These are phyloP conservation scores for Eurytoma californica DNA, from an alignment of 2,888 invertebrate genomes.

Conservation along the genomic window DNA sequence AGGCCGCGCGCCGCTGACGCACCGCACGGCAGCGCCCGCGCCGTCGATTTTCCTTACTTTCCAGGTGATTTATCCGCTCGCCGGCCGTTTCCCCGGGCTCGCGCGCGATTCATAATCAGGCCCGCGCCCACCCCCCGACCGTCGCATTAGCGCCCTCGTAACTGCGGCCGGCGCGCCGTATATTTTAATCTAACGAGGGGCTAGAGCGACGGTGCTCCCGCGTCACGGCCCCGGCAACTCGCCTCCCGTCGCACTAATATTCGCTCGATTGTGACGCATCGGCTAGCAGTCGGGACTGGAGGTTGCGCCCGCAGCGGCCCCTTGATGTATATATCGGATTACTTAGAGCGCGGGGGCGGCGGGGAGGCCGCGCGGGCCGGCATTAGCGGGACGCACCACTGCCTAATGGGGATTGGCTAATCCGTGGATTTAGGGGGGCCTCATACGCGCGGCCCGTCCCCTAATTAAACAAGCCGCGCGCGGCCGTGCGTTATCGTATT, in stretches of 20 bases:
- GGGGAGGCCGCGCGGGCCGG: slow-evolving; percentile 3
- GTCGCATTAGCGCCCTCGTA: slow-evolving; percentile 43
- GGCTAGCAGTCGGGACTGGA: not conserved
- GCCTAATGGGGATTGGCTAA: slow-evolving; percentile 50
- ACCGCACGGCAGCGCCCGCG: not conserved
- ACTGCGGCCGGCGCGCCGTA: slow-evolving; percentile 34
- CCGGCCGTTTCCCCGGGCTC: not conserved
- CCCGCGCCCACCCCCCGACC: not conserved
- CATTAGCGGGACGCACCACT: slow-evolving; percentile 14
- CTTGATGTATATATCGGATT: slow-evolving; percentile 48
- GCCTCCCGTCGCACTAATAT: slow-evolving; percentile 36
- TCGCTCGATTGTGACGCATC: slow-evolving; percentile 50
- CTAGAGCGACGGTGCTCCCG: slow-evolving; percentile 11
- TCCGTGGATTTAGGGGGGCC: slow-evolving; percentile 51
- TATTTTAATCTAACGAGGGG: slow-evolving; percentile 36
- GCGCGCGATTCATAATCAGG: slow-evolving; percentile 26
- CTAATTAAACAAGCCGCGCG: slow-evolving; percentile 48
- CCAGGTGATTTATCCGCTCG: slow-evolving; percentile 39
- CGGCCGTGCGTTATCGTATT: slow-evolving; percentile 44
- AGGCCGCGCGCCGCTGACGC: slow-evolving; percentile 3
- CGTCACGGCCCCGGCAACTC: not conserved
- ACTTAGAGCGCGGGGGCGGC: slow-evolving; percentile 36
- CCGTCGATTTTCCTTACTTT: slow-evolving; percentile 49
- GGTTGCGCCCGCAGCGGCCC: not conserved
- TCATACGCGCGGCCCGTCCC: slow-evolving; percentile 31